Conservation (phyloP, 2,888 invertebrate genomes). For the Empis stercorea region DNA sequence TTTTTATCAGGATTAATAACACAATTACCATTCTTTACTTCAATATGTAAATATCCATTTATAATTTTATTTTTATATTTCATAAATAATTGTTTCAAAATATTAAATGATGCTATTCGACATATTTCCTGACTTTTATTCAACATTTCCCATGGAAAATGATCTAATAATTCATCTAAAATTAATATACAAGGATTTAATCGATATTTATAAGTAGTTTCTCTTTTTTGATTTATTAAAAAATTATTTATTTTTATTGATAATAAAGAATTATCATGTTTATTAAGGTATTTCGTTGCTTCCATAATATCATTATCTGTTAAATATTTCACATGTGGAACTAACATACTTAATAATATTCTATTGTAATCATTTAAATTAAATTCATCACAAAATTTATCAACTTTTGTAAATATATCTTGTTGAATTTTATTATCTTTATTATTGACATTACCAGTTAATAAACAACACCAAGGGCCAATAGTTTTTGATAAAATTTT, state of each 20-base stretch:
- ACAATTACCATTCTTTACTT: not conserved
- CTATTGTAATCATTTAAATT: not conserved
- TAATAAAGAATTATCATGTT: not conserved
- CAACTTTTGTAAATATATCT: slow-evolving; percentile 1
- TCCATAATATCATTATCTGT: not conserved
- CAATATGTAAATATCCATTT: slow-evolving; percentile 6
- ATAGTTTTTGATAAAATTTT: not conserved
- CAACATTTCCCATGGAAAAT: slow-evolving; percentile 12
- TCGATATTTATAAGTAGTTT: not conserved
- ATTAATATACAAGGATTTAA: slow-evolving; percentile 6
- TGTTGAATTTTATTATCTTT: not conserved
- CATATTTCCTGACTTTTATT: slow-evolving; percentile 9
- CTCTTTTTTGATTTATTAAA: not conserved
- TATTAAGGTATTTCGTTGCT: not conserved
- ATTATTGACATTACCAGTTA: slow-evolving; percentile 2
- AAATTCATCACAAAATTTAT: slow-evolving; percentile 1
- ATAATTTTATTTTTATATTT: slow-evolving; percentile 5
- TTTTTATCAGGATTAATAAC: slow-evolving; percentile 17
- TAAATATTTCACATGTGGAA: not conserved
- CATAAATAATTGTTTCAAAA: slow-evolving; percentile 4
- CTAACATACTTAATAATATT: not conserved
- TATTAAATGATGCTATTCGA: slow-evolving; percentile 8
- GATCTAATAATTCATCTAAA: slow-evolving; percentile 11
- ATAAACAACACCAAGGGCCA: slow-evolving; percentile 6
- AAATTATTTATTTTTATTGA: not conserved